Percentiles rank a stretch among this genome's conserved stretches.
phyloP scores from a whole-genome alignment of 2,797 vertebrate species.

The Hippoglossus hippoglossus region DNA sequence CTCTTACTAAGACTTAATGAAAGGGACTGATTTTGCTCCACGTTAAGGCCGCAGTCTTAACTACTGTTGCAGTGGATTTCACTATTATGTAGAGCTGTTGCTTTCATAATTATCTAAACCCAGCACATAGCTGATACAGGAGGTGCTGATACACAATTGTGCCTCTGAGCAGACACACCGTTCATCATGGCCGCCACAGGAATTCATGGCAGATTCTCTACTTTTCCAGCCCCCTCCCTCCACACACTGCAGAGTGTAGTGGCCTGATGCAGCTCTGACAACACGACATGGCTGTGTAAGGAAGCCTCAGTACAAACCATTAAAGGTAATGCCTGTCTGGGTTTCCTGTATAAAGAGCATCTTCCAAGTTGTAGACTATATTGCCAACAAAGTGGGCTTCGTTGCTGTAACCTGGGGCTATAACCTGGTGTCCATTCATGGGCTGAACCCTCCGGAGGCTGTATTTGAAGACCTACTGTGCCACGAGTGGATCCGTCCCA shows the following conservation, averaged over 20 bases:
- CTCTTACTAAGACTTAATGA: constrained; percentile 13
- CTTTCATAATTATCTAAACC: constrained; percentile 27
- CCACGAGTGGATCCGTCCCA: too few relatives aligned
- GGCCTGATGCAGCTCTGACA: constrained; percentile 24
- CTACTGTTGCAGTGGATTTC: constrained; percentile 13
- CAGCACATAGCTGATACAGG: neutral
- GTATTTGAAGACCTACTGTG: too few relatives aligned
- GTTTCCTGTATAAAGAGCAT: neutral
- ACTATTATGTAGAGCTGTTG: constrained; percentile 12
- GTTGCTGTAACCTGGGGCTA: too few relatives aligned
- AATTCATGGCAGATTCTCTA: constrained; percentile 42
- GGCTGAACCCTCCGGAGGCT: too few relatives aligned
- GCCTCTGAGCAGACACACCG: constrained; percentile 33
- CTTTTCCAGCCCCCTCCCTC: constrained; percentile 23
- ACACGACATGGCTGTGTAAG: neutral
- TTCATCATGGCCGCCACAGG: constrained; percentile 55
- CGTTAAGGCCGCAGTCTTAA: constrained; percentile 12
- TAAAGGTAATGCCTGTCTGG: neutral
- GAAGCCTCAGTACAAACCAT: neutral
- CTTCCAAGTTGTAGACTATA: too few relatives aligned
- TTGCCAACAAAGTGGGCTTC: too few relatives aligned
- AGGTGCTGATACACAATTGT: constrained; percentile 17
- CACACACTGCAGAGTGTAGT: constrained; percentile 5
- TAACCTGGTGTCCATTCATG: too few relatives aligned
- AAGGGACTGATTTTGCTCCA: neutral